A percentile compares a stretch with the other conserved stretches of the same genome.
Conservation (phyloP, 2,113 vertebrate species). For the Dicentrarchus labrax region DNA sequence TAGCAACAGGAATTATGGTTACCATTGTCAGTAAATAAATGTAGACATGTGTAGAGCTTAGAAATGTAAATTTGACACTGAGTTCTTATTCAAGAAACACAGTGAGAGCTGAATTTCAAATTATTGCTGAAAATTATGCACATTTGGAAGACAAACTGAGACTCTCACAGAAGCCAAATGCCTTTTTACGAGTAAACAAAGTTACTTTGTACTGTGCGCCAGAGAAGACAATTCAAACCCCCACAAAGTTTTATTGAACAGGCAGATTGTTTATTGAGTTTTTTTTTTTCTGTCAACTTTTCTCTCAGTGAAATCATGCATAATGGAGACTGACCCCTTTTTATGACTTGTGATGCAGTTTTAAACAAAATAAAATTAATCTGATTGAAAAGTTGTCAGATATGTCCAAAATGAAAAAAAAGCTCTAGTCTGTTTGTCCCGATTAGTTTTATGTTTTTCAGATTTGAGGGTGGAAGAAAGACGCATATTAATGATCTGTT, state of each 20-base stretch:
- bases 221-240: conserved; percentile 43
- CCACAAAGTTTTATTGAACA: conserved; percentile 40
- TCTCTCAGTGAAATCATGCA: conserved; percentile 49
- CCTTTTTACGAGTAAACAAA: conserved; percentile 38
- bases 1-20: conserved; percentile 32
- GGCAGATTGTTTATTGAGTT: conserved; percentile 37
- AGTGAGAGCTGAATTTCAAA: conserved; percentile 32
- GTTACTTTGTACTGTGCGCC: conserved; percentile 34
- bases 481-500: conserved; percentile 61
- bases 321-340: conserved; percentile 46
- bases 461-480: conserved; percentile 19
- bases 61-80: conserved; percentile 43
- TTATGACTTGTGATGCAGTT: conserved; percentile 31
- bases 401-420: conserved; percentile 28
- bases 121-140: conserved; percentile 33
- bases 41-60: conserved; percentile 17
- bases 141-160: conserved; percentile 56
- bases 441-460: conserved; percentile 44
- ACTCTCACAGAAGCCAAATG: conserved; percentile 17
- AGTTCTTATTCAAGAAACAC: conserved; percentile 4
- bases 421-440: conserved; percentile 44
- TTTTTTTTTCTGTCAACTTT: conserved; percentile 46
- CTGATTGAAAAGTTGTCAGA: conserved; percentile 46
- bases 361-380: conserved; percentile 25
- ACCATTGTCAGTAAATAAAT: conserved; percentile 43